Evolutionary conservation across 1,140 invertebrate genomes (phyloP).

Genomic region (Bilobella aurantiaca): DNA sequence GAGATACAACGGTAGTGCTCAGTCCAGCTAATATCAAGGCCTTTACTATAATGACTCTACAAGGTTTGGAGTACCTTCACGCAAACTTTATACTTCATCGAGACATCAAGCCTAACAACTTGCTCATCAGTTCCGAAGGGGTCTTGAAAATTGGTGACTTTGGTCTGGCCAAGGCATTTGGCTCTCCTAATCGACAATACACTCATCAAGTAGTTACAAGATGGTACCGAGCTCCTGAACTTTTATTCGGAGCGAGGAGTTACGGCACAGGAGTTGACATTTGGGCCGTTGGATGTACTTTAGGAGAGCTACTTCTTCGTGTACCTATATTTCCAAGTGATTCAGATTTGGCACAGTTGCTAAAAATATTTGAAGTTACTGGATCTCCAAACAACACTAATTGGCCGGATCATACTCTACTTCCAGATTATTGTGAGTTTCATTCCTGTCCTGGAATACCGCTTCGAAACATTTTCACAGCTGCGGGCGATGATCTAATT

Average conservation of each 20-base stretch:
- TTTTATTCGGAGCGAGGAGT: constrained; percentile 86
- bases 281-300: constrained; percentile 96
- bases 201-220: constrained; percentile 97
- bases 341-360: constrained; percentile 90
- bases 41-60: constrained; percentile 87
- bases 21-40: constrained; percentile 90
- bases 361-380: constrained; percentile 81
- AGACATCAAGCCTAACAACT: constrained; percentile 98
- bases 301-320: constrained; percentile 85
- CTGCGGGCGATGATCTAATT: constrained; percentile 85
- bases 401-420: constrained; percentile 74
- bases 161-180: constrained; percentile 93
- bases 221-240: constrained; percentile 86
- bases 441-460: constrained; percentile 73
- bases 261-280: constrained; percentile 96
- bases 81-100: constrained; percentile 93
- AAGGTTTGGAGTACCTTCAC: constrained; percentile 93
- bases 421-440: constrained; percentile 90
- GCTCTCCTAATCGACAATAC: constrained; percentile 89
- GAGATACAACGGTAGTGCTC: constrained; percentile 75
- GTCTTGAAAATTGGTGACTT: constrained; percentile 97
- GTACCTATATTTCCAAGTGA: constrained; percentile 92
- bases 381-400: constrained; percentile 86
- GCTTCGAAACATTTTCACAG: constrained; percentile 86
- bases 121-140: constrained; percentile 84